Evolutionary conservation across 2,113 vertebrate species (phyloP).

Genomic region (Deroptyus accipitrinus): DNA sequence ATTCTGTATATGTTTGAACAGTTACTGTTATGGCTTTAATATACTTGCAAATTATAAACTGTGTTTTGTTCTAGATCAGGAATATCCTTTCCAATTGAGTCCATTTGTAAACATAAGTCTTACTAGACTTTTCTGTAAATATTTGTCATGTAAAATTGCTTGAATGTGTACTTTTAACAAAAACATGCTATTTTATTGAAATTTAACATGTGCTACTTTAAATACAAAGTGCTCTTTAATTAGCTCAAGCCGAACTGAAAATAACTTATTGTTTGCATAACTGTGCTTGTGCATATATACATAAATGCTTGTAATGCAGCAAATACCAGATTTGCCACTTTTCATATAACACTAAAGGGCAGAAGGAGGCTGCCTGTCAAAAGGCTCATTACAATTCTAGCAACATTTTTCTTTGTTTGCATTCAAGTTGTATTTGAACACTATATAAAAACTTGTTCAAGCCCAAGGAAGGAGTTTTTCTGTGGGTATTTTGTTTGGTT

Average conservation of each 20-base stretch:
- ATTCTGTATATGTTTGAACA: not conserved
- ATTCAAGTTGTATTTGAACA: not conserved
- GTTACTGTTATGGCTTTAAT: not conserved
- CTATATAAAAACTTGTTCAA: not conserved
- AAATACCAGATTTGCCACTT: not conserved
- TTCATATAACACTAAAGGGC: not conserved
- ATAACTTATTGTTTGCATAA: not conserved
- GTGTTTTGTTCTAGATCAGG: not conserved
- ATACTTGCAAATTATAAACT: not conserved
- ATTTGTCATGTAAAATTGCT: not conserved
- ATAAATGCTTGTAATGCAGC: not conserved
- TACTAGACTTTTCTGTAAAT: not conserved
- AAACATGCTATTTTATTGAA: not conserved
- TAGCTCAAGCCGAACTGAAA: constrained; percentile 9
- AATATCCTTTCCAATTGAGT: not conserved
- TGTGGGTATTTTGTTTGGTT: not conserved
- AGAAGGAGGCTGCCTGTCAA: not conserved
- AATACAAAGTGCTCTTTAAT: not conserved
- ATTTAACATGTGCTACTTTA: not conserved
- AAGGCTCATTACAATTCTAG: not conserved
- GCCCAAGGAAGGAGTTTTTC: not conserved
- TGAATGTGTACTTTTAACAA: not conserved
- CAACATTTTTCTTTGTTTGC: not conserved
- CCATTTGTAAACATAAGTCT: not conserved
- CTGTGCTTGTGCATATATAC: not conserved